Evolutionary conservation across 2,888 invertebrate species (phyloP).

Genomic region (Neuroscelio doddi): DNA sequence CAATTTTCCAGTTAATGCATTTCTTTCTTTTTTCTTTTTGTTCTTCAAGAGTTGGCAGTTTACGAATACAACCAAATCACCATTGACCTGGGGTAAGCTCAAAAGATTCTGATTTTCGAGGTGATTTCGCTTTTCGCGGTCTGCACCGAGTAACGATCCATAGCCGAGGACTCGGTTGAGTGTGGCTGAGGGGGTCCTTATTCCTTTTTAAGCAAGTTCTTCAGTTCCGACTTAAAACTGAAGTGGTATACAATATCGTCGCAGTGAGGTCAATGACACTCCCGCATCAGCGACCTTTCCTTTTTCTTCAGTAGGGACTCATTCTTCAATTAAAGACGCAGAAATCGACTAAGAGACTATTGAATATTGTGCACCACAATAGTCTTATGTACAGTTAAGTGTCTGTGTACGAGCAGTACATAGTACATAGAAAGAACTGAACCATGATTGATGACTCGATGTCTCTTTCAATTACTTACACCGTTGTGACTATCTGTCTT

Average conservation of each 20-base stretch:
- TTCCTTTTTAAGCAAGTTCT: slow-evolving; percentile 62
- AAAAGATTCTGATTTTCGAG: slow-evolving; percentile 61
- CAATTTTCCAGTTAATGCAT: slow-evolving; percentile 8
- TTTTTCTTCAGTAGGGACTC: slow-evolving; percentile 46
- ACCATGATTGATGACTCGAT: slow-evolving; percentile 68
- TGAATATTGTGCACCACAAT: slow-evolving; percentile 60
- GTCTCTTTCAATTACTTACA: slow-evolving; percentile 37
- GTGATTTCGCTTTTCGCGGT: slow-evolving; percentile 62
- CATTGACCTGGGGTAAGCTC: slow-evolving; percentile 41
- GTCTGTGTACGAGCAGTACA: slow-evolving; percentile 47
- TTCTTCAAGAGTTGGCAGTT: slow-evolving; percentile 1
- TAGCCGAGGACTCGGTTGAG: slow-evolving; percentile 65
- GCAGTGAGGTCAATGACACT: slow-evolving; percentile 69
- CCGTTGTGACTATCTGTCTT: not conserved
- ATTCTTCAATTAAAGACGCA: slow-evolving; percentile 63
- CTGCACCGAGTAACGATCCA: slow-evolving; percentile 67
- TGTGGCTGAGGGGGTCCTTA: slow-evolving; percentile 69
- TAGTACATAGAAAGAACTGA: slow-evolving; percentile 65
- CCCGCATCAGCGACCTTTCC: slow-evolving; percentile 48
- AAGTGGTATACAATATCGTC: slow-evolving; percentile 70
- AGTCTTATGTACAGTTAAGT: slow-evolving; percentile 41
- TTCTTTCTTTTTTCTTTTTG: slow-evolving; percentile 4
- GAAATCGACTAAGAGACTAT: slow-evolving; percentile 57
- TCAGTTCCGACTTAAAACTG: slow-evolving; percentile 65
- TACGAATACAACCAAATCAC: not conserved